Percentiles rank a stretch among this genome's conserved stretches.
phyloP scores from a whole-genome alignment of 2,113 vertebrate genomes.

The Seriola dumerili region DNA sequence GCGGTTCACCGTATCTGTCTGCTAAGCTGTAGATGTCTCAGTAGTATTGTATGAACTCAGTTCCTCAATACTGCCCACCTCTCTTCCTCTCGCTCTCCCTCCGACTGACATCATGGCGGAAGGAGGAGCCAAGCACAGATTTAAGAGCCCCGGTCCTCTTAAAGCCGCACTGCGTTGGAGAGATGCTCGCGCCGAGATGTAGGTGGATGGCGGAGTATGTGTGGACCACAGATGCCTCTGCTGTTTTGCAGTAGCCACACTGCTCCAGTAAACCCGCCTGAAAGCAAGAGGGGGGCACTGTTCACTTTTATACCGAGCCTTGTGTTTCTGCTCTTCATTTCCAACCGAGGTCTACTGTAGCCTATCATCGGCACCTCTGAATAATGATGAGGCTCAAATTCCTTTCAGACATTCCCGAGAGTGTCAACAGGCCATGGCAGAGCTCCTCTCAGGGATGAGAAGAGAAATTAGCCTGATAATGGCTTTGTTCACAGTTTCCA shows the following conservation, averaged over 20 bases:
- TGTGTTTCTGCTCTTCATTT: slow-evolving; percentile 43
- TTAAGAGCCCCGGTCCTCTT: slow-evolving; percentile 82
- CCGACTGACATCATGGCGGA: slow-evolving; percentile 81
- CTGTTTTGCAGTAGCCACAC: slow-evolving; percentile 48
- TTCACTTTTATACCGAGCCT: slow-evolving; percentile 79
- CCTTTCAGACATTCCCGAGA: slow-evolving; percentile 42
- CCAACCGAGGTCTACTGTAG: slow-evolving; percentile 28
- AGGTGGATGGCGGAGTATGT: slow-evolving; percentile 49
- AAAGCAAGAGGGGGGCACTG: slow-evolving; percentile 84
- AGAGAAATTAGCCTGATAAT: slow-evolving; percentile 24
- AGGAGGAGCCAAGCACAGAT: slow-evolving; percentile 82
- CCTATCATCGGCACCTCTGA: slow-evolving; percentile 38
- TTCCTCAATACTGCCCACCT: slow-evolving; percentile 83
- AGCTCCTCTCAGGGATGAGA: slow-evolving; percentile 29
- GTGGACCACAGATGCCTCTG: slow-evolving; percentile 58
- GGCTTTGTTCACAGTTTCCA: slow-evolving; percentile 30
- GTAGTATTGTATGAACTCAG: slow-evolving; percentile 87
- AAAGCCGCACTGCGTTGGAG: slow-evolving; percentile 86
- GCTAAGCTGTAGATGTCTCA: slow-evolving; percentile 85
- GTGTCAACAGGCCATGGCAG: slow-evolving; percentile 37
- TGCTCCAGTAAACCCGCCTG: slow-evolving; percentile 67
- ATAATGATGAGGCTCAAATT: slow-evolving; percentile 37
- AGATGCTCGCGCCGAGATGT: slow-evolving; percentile 64
- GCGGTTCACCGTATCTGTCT: slow-evolving; percentile 81
- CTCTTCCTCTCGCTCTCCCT: slow-evolving; percentile 81